Evolutionary conservation across 2,797 vertebrate species (phyloP).

Genomic region (Aeoliscus strigatus): DNA sequence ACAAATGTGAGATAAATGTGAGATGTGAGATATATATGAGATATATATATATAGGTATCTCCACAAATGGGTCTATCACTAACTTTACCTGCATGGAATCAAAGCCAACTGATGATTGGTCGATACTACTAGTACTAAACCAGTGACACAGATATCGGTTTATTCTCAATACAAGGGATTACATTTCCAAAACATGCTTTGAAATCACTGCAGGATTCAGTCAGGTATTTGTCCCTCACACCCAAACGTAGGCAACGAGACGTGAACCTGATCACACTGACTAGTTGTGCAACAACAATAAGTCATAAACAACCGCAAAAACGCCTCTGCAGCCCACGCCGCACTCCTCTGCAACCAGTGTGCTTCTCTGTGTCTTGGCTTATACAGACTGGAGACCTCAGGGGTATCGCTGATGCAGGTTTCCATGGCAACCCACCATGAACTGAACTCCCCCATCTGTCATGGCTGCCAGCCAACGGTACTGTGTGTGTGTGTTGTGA

Average conservation of each 20-base stretch:
- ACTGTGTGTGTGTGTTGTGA: constrained; percentile 19
- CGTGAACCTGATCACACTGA: constrained; percentile 8
- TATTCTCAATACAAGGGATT: too few relatives aligned
- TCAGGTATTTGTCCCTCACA: not conserved
- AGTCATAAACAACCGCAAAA: constrained; percentile 48
- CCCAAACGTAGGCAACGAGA: constrained; percentile 7
- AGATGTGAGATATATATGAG: too few relatives aligned
- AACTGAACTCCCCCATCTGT: constrained; percentile 79
- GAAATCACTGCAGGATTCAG: constrained; percentile 1
- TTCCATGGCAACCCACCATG: constrained; percentile 78
- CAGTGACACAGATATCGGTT: too few relatives aligned
- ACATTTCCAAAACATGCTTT: too few relatives aligned
- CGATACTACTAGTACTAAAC: too few relatives aligned
- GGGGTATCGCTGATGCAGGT: constrained; percentile 53
- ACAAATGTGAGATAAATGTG: too few relatives aligned
- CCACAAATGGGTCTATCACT: too few relatives aligned
- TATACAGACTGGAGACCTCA: constrained; percentile 31
- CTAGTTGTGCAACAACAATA: constrained; percentile 43
- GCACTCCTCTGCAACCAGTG: constrained; percentile 56
- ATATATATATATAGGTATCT: too few relatives aligned
- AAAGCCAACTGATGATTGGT: too few relatives aligned
- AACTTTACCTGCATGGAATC: too few relatives aligned
- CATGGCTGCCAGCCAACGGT: constrained; percentile 71
- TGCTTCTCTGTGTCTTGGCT: constrained; percentile 26
- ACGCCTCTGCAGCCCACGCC: constrained; percentile 43